phyloP scores from a whole-genome alignment of 2,797 vertebrate species.

The Smutsia temminckii region DNA sequence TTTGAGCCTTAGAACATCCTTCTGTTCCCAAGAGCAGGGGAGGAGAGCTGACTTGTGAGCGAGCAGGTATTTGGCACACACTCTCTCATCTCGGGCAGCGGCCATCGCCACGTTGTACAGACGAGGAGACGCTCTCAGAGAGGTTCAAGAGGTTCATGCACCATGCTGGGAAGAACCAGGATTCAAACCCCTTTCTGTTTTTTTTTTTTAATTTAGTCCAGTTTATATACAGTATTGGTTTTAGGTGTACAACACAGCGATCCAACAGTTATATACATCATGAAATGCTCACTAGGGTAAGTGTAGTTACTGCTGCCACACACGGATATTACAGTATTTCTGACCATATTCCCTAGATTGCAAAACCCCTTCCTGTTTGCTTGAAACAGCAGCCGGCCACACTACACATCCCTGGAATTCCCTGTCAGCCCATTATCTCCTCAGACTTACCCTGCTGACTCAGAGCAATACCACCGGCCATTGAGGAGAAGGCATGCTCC shows the following conservation, averaged over 20 bases:
- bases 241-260: too few species aligned
- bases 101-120: fast-evolving
- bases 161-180: not conserved
- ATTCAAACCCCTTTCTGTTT: not conserved
- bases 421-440: not conserved
- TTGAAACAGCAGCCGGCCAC: not conserved
- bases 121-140: not conserved
- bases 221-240: too few species aligned
- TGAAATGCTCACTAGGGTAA: too few species aligned
- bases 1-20: not conserved
- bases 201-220: too few species aligned
- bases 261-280: too few species aligned
- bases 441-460: not conserved
- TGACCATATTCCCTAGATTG: too few species aligned
- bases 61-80: not conserved
- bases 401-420: not conserved
- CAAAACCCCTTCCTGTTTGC: not conserved
- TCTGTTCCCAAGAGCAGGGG: not conserved
- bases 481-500: not conserved
- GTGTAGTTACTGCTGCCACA: too few species aligned
- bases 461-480: not conserved
- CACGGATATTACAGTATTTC: too few species aligned
- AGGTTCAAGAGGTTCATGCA: not conserved
- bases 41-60: not conserved
- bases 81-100: not conserved